Conservation (phyloP, 2,888 invertebrate genomes). For the Tanytarsus gracilentus region DNA sequence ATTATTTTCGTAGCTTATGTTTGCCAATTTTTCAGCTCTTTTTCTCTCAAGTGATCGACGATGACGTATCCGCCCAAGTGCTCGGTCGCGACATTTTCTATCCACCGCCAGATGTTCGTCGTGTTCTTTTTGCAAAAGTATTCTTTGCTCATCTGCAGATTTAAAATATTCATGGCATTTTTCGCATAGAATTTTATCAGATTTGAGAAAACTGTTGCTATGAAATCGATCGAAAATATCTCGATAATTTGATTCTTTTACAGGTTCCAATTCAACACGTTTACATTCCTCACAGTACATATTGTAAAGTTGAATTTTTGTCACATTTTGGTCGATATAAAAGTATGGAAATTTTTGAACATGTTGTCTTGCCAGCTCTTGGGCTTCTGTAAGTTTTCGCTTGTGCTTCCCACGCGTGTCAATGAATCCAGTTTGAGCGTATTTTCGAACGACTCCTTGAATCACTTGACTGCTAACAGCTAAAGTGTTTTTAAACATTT, state of each 20-base stretch:
- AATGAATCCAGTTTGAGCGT: not conserved
- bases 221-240: constrained; percentile 12
- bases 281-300: not conserved
- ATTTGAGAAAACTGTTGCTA: constrained; percentile 3
- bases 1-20: not conserved
- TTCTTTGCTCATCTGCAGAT: not conserved
- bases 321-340: constrained; percentile 13
- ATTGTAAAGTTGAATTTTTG: constrained; percentile 14
- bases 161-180: not conserved
- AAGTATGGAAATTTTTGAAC: constrained; percentile 23
- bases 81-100: constrained; percentile 16
- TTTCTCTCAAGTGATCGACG: not conserved
- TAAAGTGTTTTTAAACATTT: constrained; percentile 20
- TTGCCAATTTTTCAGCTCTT: not conserved
- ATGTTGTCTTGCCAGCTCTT: not conserved
- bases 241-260: constrained; percentile 19
- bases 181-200: constrained; percentile 1
- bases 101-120: not conserved
- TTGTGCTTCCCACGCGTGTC: constrained; percentile 1
- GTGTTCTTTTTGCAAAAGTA: not conserved
- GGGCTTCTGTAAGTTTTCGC: constrained; percentile 16
- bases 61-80: not conserved
- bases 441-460: constrained; percentile 16
- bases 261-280: not conserved
- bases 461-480: constrained; percentile 15